Percentiles rank a stretch among this genome's conserved stretches.
These are phyloP conservation scores for Macroramphosus scolopax DNA, from an alignment of 2,797 vertebrate genomes.

Conservation along the genomic window DNA sequence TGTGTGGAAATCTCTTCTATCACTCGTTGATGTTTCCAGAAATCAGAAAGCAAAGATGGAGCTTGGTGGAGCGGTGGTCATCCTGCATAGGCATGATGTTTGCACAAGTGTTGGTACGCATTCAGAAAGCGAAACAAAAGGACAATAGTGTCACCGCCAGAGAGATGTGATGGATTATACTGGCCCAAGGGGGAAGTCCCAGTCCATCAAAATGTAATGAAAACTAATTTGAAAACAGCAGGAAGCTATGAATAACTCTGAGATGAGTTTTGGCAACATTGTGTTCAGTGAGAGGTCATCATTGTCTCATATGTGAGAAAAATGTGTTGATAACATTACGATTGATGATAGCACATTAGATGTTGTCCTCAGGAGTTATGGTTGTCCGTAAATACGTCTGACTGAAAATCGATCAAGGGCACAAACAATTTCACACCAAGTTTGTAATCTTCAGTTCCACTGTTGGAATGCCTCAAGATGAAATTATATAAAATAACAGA, in stretches of 20 bases:
- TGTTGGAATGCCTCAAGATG: slow-evolving; percentile 12
- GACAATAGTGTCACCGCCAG: slow-evolving; percentile 52
- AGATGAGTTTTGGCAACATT: slow-evolving; percentile 40
- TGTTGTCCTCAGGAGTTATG: slow-evolving; percentile 63
- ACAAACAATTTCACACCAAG: slow-evolving; percentile 39
- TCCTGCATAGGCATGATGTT: neutral
- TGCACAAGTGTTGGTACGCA: slow-evolving; percentile 10
- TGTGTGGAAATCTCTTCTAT: too few relatives aligned
- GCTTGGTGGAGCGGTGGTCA: too few relatives aligned
- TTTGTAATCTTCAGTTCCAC: slow-evolving; percentile 37
- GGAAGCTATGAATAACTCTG: slow-evolving; percentile 56
- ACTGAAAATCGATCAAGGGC: slow-evolving; percentile 62
- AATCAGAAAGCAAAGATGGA: too few relatives aligned
- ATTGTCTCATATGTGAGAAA: slow-evolving; percentile 53
- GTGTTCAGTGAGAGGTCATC: slow-evolving; percentile 56
- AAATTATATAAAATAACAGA: slow-evolving; percentile 10
- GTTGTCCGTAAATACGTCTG: slow-evolving; percentile 48
- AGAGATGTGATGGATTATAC: slow-evolving; percentile 66
- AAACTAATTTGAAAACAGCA: slow-evolving; percentile 72
- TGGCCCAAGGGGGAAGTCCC: slow-evolving; percentile 64
- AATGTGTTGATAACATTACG: slow-evolving; percentile 59
- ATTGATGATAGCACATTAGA: slow-evolving; percentile 66
- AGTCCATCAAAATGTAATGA: slow-evolving; percentile 70
- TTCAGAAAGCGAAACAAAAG: slow-evolving; percentile 43
- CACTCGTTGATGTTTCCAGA: too few relatives aligned